A percentile compares a stretch with the other conserved stretches of the same genome.
Evolutionary conservation across 2,113 vertebrate species (phyloP).

Genomic region (Anseranas semipalmata): DNA sequence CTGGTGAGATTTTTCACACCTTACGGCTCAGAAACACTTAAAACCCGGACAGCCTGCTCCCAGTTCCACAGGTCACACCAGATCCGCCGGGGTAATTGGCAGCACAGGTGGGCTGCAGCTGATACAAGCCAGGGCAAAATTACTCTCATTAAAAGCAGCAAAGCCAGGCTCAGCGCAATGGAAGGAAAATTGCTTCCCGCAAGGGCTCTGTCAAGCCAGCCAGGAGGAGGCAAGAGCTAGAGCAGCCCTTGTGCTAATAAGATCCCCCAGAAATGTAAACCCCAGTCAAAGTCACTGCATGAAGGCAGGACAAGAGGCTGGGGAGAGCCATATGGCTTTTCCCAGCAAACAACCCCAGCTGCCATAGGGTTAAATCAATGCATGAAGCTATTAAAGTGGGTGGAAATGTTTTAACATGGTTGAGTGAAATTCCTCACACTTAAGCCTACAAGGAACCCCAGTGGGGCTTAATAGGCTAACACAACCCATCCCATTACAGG

Average conservation of each 20-base stretch:
- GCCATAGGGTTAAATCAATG: conserved; percentile 35
- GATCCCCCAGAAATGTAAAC: not conserved
- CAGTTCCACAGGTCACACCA: conserved; percentile 14
- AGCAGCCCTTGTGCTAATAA: not conserved
- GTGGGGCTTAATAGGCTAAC: conserved; percentile 45
- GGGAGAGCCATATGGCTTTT: not conserved
- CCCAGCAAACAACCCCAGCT: not conserved
- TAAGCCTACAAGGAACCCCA: conserved; percentile 28
- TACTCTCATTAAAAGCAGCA: conserved; percentile 59
- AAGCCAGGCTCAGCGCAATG: not conserved
- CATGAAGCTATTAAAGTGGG: conserved; percentile 23
- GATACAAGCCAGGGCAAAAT: conserved; percentile 47
- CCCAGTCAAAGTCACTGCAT: not conserved
- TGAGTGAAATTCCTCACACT: conserved; percentile 61
- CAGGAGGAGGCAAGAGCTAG: not conserved
- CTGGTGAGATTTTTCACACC: conserved; percentile 65
- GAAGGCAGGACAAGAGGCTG: not conserved
- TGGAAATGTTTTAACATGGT: conserved; percentile 48
- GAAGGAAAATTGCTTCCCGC: conserved; percentile 26
- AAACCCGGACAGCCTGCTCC: conserved; percentile 40
- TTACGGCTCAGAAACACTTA: conserved; percentile 50
- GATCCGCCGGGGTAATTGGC: conserved; percentile 56
- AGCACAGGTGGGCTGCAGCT: conserved; percentile 60
- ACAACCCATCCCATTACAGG: conserved; percentile 35
- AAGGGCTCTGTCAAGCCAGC: not conserved